Percentiles rank a stretch among this genome's conserved stretches.
These are phyloP conservation scores for Apocrypta bakeri DNA, from an alignment of 1,140 invertebrate genomes.

Conservation along the genomic window DNA sequence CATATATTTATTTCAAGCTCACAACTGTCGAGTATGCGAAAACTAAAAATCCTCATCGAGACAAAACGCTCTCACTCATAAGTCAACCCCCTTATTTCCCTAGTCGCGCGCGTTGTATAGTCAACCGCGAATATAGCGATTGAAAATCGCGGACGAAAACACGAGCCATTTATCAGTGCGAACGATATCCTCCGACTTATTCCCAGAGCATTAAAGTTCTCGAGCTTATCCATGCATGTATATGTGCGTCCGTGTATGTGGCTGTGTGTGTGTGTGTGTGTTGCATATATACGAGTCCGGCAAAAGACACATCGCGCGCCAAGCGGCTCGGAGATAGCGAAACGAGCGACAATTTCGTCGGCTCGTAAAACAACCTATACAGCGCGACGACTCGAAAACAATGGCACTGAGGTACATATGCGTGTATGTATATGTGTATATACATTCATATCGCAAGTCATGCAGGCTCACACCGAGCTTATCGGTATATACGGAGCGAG, in stretches of 20 bases:
- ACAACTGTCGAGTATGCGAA: too few species aligned
- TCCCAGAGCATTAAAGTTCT: neutral
- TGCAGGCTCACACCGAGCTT: neutral
- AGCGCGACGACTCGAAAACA: neutral
- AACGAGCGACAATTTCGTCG: slow-evolving; percentile 9
- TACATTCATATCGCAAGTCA: slow-evolving; percentile 3
- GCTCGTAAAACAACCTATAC: slow-evolving; percentile 21
- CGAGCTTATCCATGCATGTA: neutral
- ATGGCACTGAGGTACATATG: neutral
- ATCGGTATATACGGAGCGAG: neutral
- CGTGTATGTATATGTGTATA: neutral
- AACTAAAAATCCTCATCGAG: too few species aligned
- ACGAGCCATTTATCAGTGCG: neutral
- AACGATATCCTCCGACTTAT: neutral
- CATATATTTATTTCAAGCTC: too few species aligned
- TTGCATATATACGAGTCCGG: too few species aligned
- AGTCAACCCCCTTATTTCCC: too few species aligned
- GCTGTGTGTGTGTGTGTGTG: too few species aligned
- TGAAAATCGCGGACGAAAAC: neutral
- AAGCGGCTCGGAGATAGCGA: neutral
- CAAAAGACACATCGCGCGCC: too few species aligned
- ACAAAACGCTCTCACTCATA: neutral
- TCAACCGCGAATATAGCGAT: neutral
- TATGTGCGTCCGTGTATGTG: neutral
- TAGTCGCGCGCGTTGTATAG: too few species aligned